Conservation (phyloP, 2,797 vertebrate species). For the Pteronotus mesoamericanus region DNA sequence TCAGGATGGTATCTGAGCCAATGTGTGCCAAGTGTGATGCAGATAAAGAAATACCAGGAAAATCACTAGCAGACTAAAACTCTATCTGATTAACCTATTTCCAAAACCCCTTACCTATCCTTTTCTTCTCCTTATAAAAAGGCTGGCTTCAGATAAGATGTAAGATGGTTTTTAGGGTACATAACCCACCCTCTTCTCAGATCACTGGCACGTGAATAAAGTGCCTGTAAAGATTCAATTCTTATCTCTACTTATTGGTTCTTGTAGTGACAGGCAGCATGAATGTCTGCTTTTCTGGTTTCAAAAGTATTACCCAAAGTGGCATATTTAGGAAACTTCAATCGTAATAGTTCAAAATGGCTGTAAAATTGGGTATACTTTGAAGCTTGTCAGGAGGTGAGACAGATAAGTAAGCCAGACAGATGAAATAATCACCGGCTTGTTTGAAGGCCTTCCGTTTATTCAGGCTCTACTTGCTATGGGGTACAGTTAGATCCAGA, state of each 20-base stretch:
- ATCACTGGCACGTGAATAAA: background rate
- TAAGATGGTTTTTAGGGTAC: background rate
- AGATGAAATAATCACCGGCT: background rate
- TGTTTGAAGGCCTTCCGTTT: background rate
- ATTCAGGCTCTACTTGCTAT: background rate
- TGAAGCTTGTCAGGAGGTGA: background rate
- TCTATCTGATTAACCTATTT: background rate
- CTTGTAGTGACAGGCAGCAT: background rate
- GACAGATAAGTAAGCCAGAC: background rate
- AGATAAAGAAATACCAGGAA: background rate
- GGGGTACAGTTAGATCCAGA: background rate
- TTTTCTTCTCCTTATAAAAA: background rate
- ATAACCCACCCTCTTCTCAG: background rate
- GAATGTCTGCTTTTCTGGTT: background rate
- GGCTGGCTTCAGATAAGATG: background rate
- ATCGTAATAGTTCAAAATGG: background rate
- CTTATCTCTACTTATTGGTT: background rate
- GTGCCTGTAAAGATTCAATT: background rate
- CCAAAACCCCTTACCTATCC: background rate
- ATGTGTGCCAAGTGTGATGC: background rate
- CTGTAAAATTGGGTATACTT: background rate
- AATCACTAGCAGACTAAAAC: background rate
- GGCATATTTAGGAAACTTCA: background rate
- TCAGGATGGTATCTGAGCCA: background rate
- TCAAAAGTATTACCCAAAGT: background rate